Percentiles rank a stretch among this genome's conserved stretches.
phyloP scores from a whole-genome alignment of 92 coral and sea anemone genomes.

The Zoanthus sociatus region DNA sequence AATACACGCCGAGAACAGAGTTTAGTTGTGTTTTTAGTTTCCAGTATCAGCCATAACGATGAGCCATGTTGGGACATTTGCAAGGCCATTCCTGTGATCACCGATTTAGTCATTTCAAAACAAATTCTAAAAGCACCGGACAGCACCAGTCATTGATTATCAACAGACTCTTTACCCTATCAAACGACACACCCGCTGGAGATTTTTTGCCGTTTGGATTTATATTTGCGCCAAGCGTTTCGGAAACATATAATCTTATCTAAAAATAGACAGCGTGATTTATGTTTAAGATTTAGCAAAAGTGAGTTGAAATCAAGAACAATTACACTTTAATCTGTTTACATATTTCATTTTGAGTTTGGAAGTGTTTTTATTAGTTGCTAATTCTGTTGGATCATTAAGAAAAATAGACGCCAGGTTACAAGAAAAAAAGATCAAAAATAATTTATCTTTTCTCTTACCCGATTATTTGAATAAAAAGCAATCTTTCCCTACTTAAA shows the following conservation, averaged over 20 bases:
- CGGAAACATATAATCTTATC: neutral
- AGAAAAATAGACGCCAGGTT: slow-evolving; percentile 47
- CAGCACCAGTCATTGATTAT: slow-evolving; percentile 20
- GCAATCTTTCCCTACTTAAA: neutral
- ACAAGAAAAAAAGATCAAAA: slow-evolving; percentile 2
- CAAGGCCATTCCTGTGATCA: slow-evolving; percentile 36
- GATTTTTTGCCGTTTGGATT: neutral
- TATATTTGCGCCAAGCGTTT: neutral
- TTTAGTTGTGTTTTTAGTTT: neutral
- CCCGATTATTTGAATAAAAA: neutral
- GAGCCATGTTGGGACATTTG: slow-evolving; percentile 23
- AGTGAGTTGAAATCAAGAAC: neutral
- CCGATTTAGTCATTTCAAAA: slow-evolving; percentile 54
- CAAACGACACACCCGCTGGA: neutral
- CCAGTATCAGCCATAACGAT: slow-evolving; percentile 18
- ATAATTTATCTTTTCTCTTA: neutral
- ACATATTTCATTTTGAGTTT: slow-evolving; percentile 40
- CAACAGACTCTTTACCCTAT: neutral
- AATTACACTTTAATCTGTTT: neutral
- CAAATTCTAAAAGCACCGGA: slow-evolving; percentile 30
- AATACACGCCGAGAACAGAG: neutral
- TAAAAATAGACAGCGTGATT: neutral
- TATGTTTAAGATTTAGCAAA: neutral
- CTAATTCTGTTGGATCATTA: slow-evolving; percentile 45
- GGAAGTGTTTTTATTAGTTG: slow-evolving; percentile 37